Conservation (phyloP, 2,888 invertebrate species). For the Pyrrhosoma nymphula region DNA sequence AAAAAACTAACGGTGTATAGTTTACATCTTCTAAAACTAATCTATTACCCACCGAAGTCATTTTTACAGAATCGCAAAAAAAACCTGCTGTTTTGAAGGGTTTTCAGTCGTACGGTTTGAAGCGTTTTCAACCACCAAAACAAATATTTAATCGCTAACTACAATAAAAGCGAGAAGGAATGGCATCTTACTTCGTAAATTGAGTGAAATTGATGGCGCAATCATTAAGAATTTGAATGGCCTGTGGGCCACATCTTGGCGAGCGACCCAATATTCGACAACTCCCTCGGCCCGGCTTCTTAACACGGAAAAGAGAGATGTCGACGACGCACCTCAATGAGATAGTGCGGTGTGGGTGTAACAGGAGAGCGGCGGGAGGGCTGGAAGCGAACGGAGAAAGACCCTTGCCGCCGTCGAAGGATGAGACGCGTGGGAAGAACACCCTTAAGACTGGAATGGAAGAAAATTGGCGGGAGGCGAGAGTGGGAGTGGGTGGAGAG, state of each 20-base stretch:
- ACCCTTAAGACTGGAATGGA: not conserved
- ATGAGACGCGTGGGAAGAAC: not conserved
- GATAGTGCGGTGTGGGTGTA: not conserved
- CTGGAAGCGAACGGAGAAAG: not conserved
- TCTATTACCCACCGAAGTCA: too few species aligned
- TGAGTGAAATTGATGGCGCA: too few species aligned
- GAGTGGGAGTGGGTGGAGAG: not conserved
- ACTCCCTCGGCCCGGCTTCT: not conserved
- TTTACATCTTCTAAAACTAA: too few species aligned
- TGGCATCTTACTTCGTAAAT: too few species aligned
- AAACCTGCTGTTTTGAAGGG: too few species aligned
- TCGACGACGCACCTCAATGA: not conserved
- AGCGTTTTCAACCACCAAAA: too few species aligned
- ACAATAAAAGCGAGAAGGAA: too few species aligned
- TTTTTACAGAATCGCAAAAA: too few species aligned
- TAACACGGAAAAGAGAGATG: not conserved
- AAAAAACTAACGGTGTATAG: too few species aligned
- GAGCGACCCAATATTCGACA: not conserved
- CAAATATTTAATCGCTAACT: too few species aligned
- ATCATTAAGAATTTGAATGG: not conserved
- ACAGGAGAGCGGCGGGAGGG: not conserved
- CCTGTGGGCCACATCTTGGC: not conserved
- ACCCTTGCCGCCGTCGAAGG: not conserved
- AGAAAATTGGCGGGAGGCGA: not conserved
- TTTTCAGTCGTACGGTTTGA: too few species aligned